Evolutionary conservation across 1,140 invertebrate genomes (phyloP).

Genomic region (Tetranychus cinnabarinus): DNA sequence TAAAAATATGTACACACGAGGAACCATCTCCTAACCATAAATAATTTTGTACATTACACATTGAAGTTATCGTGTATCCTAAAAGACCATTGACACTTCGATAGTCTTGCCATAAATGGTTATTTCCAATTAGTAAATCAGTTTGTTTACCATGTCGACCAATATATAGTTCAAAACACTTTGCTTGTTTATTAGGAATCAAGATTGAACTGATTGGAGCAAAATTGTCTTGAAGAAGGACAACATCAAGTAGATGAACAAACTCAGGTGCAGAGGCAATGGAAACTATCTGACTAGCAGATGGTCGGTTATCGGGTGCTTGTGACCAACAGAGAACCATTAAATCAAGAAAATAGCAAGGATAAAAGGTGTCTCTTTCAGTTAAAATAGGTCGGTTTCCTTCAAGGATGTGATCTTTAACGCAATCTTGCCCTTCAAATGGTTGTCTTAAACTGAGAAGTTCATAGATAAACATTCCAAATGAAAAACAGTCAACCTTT

Average conservation of each 20-base stretch:
- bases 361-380: slow-evolving; percentile 45
- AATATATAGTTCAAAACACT: slow-evolving; percentile 34
- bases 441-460: slow-evolving; percentile 74
- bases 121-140: slow-evolving; percentile 33
- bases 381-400: slow-evolving; percentile 69
- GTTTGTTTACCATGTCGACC: slow-evolving; percentile 41
- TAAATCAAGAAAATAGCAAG: slow-evolving; percentile 68
- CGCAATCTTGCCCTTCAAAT: slow-evolving; percentile 78
- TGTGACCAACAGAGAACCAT: slow-evolving; percentile 91
- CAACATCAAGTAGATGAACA: slow-evolving; percentile 57
- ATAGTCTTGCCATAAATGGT: slow-evolving; percentile 27
- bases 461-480: slow-evolving; percentile 98
- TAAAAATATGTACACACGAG: slow-evolving; percentile 51
- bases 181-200: background rate
- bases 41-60: slow-evolving; percentile 32
- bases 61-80: slow-evolving; percentile 16
- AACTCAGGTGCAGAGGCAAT: slow-evolving; percentile 79
- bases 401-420: slow-evolving; percentile 85
- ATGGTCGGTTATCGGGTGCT: slow-evolving; percentile 57
- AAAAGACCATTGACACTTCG: slow-evolving; percentile 9
- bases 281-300: slow-evolving; percentile 73
- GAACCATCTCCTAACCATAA: slow-evolving; percentile 67
- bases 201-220: slow-evolving; percentile 10
- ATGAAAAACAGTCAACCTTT: slow-evolving; percentile 95
- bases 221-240: slow-evolving; percentile 23